phyloP scores from a whole-genome alignment of 64 coral and sea anemone genomes.

The Montipora cactus region DNA sequence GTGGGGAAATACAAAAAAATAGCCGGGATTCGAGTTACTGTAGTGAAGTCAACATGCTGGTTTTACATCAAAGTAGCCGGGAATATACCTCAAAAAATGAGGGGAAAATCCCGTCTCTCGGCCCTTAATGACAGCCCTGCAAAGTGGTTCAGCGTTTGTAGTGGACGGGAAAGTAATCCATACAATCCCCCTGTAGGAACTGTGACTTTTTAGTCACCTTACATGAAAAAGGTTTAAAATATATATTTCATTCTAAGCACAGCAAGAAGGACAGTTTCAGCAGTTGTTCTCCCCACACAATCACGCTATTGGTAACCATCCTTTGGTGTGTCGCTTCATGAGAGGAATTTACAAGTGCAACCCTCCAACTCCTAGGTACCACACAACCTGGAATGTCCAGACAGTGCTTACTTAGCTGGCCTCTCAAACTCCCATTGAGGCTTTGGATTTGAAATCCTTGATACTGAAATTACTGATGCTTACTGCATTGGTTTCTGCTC shows the following conservation, averaged over 20 bases:
- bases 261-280: slow-evolving; percentile 14
- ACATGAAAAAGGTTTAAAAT: slow-evolving; percentile 16
- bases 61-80: no score
- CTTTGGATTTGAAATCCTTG: not conserved
- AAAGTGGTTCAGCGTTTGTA: slow-evolving; percentile 12
- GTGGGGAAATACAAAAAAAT: no score
- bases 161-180: slow-evolving; percentile 47
- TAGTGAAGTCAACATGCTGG: no score
- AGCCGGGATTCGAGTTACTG: no score
- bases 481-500: slow-evolving; percentile 15
- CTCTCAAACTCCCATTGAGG: not conserved
- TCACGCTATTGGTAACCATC: slow-evolving; percentile 5
- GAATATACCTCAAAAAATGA: no score
- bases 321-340: slow-evolving; percentile 3
- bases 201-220: slow-evolving; percentile 21
- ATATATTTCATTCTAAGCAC: not conserved
- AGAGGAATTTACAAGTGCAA: slow-evolving; percentile 25
- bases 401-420: slow-evolving; percentile 3
- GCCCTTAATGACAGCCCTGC: no score
- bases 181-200: slow-evolving; percentile 40
- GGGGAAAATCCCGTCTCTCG: no score
- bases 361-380: not conserved
- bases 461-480: slow-evolving; percentile 36
- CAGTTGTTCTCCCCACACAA: not conserved
- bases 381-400: not conserved